Base-by-base conservation (phyloP, 2,113 vertebrate genomes). In the Phaethon lepturus region DNA sequence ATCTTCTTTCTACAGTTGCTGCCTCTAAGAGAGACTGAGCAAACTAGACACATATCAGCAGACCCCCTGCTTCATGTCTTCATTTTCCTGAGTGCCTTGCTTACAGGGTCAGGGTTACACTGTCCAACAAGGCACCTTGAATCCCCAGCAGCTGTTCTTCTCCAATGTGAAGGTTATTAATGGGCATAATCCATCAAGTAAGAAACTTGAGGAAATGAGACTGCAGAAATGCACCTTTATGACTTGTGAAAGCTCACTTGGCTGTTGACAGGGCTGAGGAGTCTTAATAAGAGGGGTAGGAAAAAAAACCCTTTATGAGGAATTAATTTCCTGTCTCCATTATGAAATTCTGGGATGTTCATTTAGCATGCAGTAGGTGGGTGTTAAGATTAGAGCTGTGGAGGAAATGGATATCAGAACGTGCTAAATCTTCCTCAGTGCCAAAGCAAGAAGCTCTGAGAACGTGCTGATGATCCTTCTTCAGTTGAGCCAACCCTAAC, bases 241-340 rank as follows among this genome's bases (percentile, higher is more conserved):
- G 93, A 75, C 92, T 92, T 69, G 71, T 80, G 92, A 92, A 93
- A 86, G 66, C 50, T 68, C 73, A 82, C 69, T 5, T 90, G 92
- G 88, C 94, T 97, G 95, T 96, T 97, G 97, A 97, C 96, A 91
- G 92, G 87, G 53, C 74, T 88, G 53, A 82, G 47, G 90, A 96
- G 69, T 67, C 89, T 92, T 91, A 97, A 89, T 88, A 93, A 96
- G 94, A 78, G 74, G 74, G 69, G 29, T 56, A 78, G 56, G 16
- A 23, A 80, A 86, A 69, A 74, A 64, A 74, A 49, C 25, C n/a
- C 84, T 92, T 95, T 96, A 90, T 91, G 93, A 97, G 92, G 88
- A 95, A 96, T 98, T 96, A 96, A 97, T 97, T 96, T 97, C 96
- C 95, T 96, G 90, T 91, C 94, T 89, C 94, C 85, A 93, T 96